A percentile compares a stretch with the other conserved stretches of the same genome.
Conservation (phyloP, 2,888 invertebrate species). For the Chrysodeixis includens region DNA sequence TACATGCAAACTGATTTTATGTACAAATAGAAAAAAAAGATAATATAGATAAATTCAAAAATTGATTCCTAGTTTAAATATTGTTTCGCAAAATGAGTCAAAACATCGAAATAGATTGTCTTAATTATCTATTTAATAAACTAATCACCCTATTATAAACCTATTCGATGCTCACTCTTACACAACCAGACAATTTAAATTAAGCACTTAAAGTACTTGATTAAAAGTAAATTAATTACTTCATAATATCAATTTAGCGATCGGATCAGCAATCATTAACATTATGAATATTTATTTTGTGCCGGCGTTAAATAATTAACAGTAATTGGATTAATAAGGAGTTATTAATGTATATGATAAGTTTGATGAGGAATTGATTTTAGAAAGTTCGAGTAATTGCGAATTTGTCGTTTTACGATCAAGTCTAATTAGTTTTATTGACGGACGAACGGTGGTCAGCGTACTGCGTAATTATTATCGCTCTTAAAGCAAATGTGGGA, state of each 20-base stretch:
- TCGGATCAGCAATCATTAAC: slow-evolving; percentile 35
- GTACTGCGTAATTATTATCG: no score
- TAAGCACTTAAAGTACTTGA: slow-evolving; percentile 31
- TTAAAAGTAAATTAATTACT: slow-evolving; percentile 43
- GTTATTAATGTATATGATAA: slow-evolving; percentile 44
- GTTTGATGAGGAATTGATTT: slow-evolving; percentile 43
- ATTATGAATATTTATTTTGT: slow-evolving; percentile 55
- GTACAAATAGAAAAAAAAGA: no score
- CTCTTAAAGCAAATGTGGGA: no score
- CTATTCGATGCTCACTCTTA: slow-evolving; percentile 6
- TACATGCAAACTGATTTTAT: no score
- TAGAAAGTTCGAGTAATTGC: slow-evolving; percentile 50
- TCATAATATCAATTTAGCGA: slow-evolving; percentile 40
- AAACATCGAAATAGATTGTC: no score
- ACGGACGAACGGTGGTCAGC: slow-evolving; percentile 27
- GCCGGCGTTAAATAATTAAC: slow-evolving; percentile 33
- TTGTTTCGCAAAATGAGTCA: no score
- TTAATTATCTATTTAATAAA: not conserved
- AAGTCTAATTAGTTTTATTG: slow-evolving; percentile 47
- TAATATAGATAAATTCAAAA: no score
- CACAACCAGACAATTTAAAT: slow-evolving; percentile 6
- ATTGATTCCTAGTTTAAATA: no score
- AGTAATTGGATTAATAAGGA: slow-evolving; percentile 54
- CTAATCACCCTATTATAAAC: not conserved
- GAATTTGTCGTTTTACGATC: slow-evolving; percentile 42